Conservation (phyloP, 1,140 invertebrate genomes). For the Drosophila funebris region DNA sequence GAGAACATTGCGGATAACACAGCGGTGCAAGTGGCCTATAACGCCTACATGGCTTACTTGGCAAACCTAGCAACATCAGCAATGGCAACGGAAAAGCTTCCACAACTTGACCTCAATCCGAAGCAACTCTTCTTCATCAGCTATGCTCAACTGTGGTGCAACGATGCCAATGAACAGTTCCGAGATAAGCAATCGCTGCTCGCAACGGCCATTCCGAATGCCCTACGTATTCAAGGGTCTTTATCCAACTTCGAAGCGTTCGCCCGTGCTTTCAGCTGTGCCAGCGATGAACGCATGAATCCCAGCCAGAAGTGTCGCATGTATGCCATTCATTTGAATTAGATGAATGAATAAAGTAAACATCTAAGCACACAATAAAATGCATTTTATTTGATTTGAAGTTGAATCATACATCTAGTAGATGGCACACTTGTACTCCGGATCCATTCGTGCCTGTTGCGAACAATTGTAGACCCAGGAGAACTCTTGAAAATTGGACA, state of each 20-base stretch:
- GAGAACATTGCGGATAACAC: slow-evolving; percentile 90
- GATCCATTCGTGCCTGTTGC: slow-evolving; percentile 63
- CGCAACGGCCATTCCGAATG: slow-evolving; percentile 49
- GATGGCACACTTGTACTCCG: slow-evolving; percentile 67
- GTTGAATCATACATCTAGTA: slow-evolving; percentile 34
- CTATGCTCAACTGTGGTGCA: slow-evolving; percentile 86
- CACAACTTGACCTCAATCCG: slow-evolving; percentile 84
- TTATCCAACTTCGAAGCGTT: slow-evolving; percentile 61
- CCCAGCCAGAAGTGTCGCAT: slow-evolving; percentile 84
- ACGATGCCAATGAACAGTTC: slow-evolving; percentile 55
- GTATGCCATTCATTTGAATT: slow-evolving; percentile 27
- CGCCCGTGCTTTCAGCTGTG: slow-evolving; percentile 49
- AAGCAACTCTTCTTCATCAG: slow-evolving; percentile 90
- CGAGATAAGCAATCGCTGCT: slow-evolving; percentile 77
- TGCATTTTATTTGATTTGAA: background rate
- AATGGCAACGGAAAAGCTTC: slow-evolving; percentile 81
- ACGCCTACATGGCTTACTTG: slow-evolving; percentile 84
- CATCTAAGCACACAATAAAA: too few species aligned
- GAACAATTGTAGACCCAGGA: slow-evolving; percentile 84
- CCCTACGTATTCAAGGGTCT: slow-evolving; percentile 59
- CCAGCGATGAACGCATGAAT: slow-evolving; percentile 86
- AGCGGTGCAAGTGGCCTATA: slow-evolving; percentile 87
- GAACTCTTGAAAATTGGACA: slow-evolving; percentile 96
- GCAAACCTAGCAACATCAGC: slow-evolving; percentile 15
- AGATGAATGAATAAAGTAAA: too few species aligned